Percentiles rank a stretch among this genome's conserved stretches.
These are phyloP conservation scores for Pagrus major DNA, from an alignment of 2,113 vertebrate species.

Conservation along the genomic window DNA sequence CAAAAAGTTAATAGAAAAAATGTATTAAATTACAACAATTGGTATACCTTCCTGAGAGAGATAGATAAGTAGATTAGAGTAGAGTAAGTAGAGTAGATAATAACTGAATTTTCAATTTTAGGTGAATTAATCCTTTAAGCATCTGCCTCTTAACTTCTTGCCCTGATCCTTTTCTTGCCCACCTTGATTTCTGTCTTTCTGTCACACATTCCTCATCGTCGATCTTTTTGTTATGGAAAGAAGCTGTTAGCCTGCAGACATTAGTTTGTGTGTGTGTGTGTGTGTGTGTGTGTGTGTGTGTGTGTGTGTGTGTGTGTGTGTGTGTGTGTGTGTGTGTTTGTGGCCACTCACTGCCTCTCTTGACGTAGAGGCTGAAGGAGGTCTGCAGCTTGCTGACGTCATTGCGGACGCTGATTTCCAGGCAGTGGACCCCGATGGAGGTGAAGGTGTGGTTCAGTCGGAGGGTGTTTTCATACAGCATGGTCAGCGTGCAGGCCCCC, in stretches of 20 bases:
- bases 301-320: neutral
- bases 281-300: neutral
- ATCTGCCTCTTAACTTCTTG: neutral
- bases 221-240: slow-evolving; percentile 10
- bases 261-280: neutral
- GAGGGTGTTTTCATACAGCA: slow-evolving; percentile 82
- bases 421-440: slow-evolving; percentile 85
- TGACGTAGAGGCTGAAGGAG: slow-evolving; percentile 86
- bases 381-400: slow-evolving; percentile 86
- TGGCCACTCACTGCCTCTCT: slow-evolving; percentile 83
- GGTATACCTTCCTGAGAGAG: no score
- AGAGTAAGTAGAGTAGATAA: no score
- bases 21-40: no score
- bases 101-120: no score
- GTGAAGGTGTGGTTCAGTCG: slow-evolving; percentile 87
- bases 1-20: neutral
- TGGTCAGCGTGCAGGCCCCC: slow-evolving; percentile 85
- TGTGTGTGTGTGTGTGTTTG: slow-evolving; percentile 2
- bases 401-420: slow-evolving; percentile 87
- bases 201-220: neutral
- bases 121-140: no score
- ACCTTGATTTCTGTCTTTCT: neutral
- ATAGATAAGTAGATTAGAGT: no score
- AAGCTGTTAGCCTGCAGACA: neutral
- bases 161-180: neutral